Evolutionary conservation across 2,888 invertebrate species (phyloP).

Genomic region (Notodonta dromedarius): DNA sequence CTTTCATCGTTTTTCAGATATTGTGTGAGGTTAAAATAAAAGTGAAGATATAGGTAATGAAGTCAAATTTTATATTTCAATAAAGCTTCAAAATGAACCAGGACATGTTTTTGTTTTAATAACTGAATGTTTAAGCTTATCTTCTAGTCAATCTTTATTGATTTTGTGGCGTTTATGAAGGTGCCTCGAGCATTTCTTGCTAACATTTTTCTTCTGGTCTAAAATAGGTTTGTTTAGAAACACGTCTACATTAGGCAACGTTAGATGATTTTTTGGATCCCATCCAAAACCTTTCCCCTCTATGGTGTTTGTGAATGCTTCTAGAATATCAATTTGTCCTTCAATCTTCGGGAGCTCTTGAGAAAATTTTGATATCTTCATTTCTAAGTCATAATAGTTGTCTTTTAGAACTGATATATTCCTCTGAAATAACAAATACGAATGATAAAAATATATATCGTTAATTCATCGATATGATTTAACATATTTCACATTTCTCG

Average conservation of each 20-base stretch:
- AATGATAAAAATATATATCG: not conserved
- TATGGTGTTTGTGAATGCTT: conserved; percentile 55
- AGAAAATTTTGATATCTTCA: conserved; percentile 55
- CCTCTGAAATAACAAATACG: conserved; percentile 52
- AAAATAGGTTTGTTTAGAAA: conserved; percentile 35
- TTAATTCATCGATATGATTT: no score
- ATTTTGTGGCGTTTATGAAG: not conserved
- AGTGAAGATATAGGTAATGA: conserved; percentile 12
- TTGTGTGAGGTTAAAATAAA: conserved; percentile 20
- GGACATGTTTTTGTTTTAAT: conserved; percentile 28
- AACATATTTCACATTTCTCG: no score
- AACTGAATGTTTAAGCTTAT: conserved; percentile 13
- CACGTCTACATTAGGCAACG: conserved; percentile 54
- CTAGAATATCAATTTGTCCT: conserved; percentile 67
- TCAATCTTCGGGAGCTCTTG: conserved; percentile 68
- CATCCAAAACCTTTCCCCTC: conserved; percentile 48
- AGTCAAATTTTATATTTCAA: conserved; percentile 19
- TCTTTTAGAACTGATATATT: conserved; percentile 57
- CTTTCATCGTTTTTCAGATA: conserved; percentile 22
- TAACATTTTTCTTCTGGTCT: conserved; percentile 27
- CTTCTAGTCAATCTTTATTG: conserved; percentile 38
- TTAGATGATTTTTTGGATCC: conserved; percentile 45
- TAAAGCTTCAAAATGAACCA: conserved; percentile 28
- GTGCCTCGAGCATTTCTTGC: conserved; percentile 22
- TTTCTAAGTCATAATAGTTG: conserved; percentile 61